Conservation (phyloP, 2,113 vertebrate genomes). For the Peucedramus taeniatus region DNA sequence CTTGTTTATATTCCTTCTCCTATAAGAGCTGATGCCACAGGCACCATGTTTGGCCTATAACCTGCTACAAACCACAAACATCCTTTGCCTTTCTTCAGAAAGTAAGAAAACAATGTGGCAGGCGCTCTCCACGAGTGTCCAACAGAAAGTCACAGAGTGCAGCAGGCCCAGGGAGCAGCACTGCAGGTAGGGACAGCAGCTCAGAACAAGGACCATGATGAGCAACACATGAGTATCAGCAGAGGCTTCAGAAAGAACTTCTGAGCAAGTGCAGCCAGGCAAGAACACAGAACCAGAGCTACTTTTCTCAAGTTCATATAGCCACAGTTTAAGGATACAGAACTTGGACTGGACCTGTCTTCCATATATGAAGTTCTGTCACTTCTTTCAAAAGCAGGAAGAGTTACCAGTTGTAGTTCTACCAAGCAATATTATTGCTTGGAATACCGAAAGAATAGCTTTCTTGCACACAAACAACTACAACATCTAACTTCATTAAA, state of each 20-base stretch:
- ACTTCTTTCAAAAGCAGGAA: neutral
- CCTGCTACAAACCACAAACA: neutral
- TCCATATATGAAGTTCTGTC: neutral
- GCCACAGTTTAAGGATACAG: neutral
- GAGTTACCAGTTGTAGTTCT: neutral
- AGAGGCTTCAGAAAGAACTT: neutral
- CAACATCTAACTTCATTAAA: neutral
- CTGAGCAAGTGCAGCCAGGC: neutral
- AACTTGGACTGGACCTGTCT: neutral
- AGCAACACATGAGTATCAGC: fast-evolving
- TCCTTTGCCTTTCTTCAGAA: neutral
- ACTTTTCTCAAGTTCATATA: neutral
- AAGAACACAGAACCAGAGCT: neutral
- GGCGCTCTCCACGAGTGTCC: neutral
- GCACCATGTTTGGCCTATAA: neutral
- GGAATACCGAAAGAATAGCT: too few relatives aligned
- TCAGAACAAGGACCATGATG: fast-evolving
- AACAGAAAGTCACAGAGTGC: neutral
- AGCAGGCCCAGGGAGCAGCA: neutral
- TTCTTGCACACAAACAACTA: neutral
- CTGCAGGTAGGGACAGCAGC: neutral
- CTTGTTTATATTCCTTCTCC: neutral
- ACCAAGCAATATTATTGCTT: neutral
- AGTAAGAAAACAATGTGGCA: neutral
- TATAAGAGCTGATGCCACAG: neutral